These are phyloP conservation scores for Gallinago nigripennis DNA, from an alignment of 2,797 vertebrate species.

Conservation along the genomic window DNA sequence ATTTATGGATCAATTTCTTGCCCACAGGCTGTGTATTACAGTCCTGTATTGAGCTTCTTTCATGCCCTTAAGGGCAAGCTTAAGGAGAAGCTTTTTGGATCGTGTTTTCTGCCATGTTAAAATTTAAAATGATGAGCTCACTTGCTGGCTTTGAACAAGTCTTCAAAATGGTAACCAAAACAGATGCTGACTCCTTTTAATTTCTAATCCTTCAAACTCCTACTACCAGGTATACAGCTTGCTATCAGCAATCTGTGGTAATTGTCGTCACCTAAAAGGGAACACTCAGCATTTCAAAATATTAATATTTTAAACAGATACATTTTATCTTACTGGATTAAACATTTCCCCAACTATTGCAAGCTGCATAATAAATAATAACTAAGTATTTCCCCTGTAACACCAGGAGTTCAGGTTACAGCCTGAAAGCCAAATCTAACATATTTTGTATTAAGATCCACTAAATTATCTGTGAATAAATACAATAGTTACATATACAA, in stretches of 20 bases:
- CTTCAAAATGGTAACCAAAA: neutral
- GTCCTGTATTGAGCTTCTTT: neutral
- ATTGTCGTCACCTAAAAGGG: neutral
- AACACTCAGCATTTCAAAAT: neutral
- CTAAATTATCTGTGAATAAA: neutral
- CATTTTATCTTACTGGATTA: neutral
- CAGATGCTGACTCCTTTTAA: neutral
- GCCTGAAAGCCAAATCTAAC: neutral
- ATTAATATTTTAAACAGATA: neutral
- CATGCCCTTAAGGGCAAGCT: neutral
- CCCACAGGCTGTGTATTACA: neutral
- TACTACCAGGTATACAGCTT: neutral
- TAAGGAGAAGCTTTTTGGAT: neutral
- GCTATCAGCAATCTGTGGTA: neutral
- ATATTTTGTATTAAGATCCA: neutral
- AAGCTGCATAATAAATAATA: neutral
- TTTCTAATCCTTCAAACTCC: neutral
- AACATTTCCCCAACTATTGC: neutral
- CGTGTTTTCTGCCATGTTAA: neutral
- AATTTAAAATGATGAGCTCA: neutral
- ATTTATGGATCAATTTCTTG: constrained; percentile 50
- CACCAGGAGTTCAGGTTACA: neutral
- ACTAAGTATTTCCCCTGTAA: neutral
- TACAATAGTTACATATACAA: neutral
- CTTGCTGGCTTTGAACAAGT: neutral